Base-by-base conservation (phyloP, 2,888 invertebrate genomes). In the Lasius platythorax region DNA sequence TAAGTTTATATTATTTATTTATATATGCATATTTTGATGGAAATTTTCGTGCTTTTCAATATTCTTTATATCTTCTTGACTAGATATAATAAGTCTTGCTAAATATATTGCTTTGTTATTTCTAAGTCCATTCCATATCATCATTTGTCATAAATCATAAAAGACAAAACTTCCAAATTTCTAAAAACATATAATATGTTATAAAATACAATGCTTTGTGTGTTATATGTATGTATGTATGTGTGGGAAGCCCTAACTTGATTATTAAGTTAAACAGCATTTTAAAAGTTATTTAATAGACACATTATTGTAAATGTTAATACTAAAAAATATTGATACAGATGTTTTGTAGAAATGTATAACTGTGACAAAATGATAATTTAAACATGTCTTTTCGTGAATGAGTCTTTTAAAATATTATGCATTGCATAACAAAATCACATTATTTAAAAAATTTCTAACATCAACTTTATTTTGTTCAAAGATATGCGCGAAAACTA, bases 51-150 rank as follows among this genome's bases (percentile, higher is more conserved):
- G 43, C 18, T 56, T 72, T 56, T 72, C 18, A 72, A 72, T 30
- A 56, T 37, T 37, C n/a, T 61, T 79, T 61, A 78, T 46, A 61
- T 43, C 18, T 53, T 79, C 70, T 68, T 72, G 79, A 81, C 79
- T 81, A 81, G 79, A 81, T 81, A 81, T 43, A 37, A 63, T 70
- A 79, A 79, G 79, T 81, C 79, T 81, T 81, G 61, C 37, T 70
- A 37, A 70, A 70, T 28, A 9, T 81, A 81, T 81, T 63, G 79
- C 61, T 81, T 63, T 37, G 2, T 70, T 70, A 61, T 61, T 81
- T 5, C 56, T 50, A 28, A 81, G 50, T 50, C 3, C 33, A 61
- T 28, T 4, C 11, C 11, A 37, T 23, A 33, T 70, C 30, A 70
- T 58, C 40, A 78, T 70, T 79, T 79, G 28, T 63, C 0, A 61